phyloP scores from a whole-genome alignment of 2,888 invertebrate species.

The Hemistola chrysoprasaria region DNA sequence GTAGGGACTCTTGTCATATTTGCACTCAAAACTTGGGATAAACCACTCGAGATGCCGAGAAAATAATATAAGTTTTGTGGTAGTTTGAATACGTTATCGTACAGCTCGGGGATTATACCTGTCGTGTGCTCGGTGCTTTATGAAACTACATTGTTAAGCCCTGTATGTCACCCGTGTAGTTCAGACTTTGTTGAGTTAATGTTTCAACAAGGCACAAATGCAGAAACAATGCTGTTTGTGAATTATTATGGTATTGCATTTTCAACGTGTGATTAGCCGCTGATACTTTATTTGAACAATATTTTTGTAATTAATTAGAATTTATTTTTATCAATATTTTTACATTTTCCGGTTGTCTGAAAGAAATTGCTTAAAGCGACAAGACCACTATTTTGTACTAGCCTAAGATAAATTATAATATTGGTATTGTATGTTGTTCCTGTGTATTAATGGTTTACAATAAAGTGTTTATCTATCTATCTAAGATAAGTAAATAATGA shows the following conservation, averaged over 20 bases:
- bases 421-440: no score
- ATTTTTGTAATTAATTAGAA: no score
- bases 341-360: no score
- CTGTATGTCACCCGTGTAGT: constrained; percentile 26
- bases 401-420: no score
- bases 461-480: no score
- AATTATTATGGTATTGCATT: neutral
- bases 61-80: constrained; percentile 64
- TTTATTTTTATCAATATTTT: no score
- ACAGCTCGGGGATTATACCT: constrained; percentile 46
- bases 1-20: constrained; percentile 59
- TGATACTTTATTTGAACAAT: no score
- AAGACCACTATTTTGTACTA: no score
- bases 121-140: constrained; percentile 36
- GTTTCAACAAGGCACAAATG: constrained; percentile 28
- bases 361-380: no score
- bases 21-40: constrained; percentile 70
- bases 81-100: constrained; percentile 33
- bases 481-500: no score
- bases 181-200: constrained; percentile 33
- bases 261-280: neutral
- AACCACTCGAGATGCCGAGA: constrained; percentile 53
- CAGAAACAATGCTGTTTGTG: constrained; percentile 2
- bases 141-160: constrained; percentile 46
- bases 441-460: no score